Evolutionary conservation across 2,797 vertebrate genomes (phyloP), one percentile per base, ranked within the genome.

Genomic region (Etheostoma nigrum): DNA sequence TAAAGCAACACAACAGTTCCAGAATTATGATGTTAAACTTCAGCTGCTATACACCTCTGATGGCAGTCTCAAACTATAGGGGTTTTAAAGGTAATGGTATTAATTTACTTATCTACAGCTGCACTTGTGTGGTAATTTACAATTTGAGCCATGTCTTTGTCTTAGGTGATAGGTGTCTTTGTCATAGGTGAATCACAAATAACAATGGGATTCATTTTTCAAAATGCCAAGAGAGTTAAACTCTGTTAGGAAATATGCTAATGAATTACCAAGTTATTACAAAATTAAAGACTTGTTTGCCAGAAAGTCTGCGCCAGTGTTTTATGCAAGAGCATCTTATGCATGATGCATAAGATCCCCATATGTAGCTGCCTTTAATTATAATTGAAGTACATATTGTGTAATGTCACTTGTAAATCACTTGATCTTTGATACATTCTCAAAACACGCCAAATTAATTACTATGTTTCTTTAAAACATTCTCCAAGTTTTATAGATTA

Each of bases 151-250:
- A 49, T 61, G 73, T 52, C 40, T 74, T 77, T 61, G 1, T 63
- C 40, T 65, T 27, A 27, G 27, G 27, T 27, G 27, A 27, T 27
- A 4, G 27, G 27, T 27, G 27, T 27, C 3, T 27, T 27, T 27
- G 27, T 27, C 27, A 2, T 25, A 25, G 23, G 62, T 49, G 49
- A 87, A 71, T 79, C 54, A 33, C 14, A 0, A 79, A 81, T n/a
- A 84, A 69, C 72, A 84, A 69, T 70, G 19, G 73, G 40, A 81
- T 82, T 71, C 33, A 77, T 78, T 69, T 82, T 77, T 74, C 49
- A 79, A 83, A 83, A 82, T 74, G 82, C 81, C 79, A 81, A 40
- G 45, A 68, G 52, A 67, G 51, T 67, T 63, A n/a, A 71, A 48
- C 48, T 67, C 36, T 21, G 53, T 16, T 47, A 21, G 68, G 72